Evolutionary conservation across 2,113 vertebrate species (phyloP), one percentile per base, ranked within the genome.

Genomic region (Morone saxatilis): DNA sequence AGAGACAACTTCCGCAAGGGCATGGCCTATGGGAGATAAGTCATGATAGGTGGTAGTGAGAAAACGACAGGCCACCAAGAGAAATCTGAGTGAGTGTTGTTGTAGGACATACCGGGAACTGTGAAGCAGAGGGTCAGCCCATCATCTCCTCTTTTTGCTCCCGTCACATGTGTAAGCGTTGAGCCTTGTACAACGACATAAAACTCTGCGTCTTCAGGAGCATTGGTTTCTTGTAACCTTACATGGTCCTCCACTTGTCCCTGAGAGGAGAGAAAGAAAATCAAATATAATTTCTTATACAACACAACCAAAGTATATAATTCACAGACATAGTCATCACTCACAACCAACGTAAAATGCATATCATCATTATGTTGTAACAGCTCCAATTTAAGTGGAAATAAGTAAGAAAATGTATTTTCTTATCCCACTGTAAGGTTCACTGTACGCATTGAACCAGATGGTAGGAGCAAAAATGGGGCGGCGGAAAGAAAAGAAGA

Each of bases 141-240:
- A 47, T 95, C 92, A 50, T 85, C 79, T 0, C 87, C 43, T 67
- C 81, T 57, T 65, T 95, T 93, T n/a, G 96, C 96, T 48, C 94
- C 83, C 5, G 93, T 91, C 8, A 97, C 72, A 1, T 97, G 96
- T 14, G 94, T 94, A 51, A 97, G 95, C 48, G 88, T 71, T 0
- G 97, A 97, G 57, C 97, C 97, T 45, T 93, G 91, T 0, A 96
- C 94, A 76, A 97, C 90, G 50, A 98, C 96, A 84, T 96, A 97
- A 89, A 97, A 96, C 72, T 97, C 95, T 0, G 94, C 93, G 0
- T 96, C 94, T 74, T 97, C 94, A 57, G 94, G 95, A 75, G 89
- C 67, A 11, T 61, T 72, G 76, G 85, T 31, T 31, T 31, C 80
- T 73, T 89, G 93, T 86, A 97, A 92, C 40, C 90, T 94, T 41